A percentile compares a stretch with the other conserved stretches of the same genome.
phyloP scores from a whole-genome alignment of 2,888 invertebrate genomes.

The Gandaritis pyraliata region DNA sequence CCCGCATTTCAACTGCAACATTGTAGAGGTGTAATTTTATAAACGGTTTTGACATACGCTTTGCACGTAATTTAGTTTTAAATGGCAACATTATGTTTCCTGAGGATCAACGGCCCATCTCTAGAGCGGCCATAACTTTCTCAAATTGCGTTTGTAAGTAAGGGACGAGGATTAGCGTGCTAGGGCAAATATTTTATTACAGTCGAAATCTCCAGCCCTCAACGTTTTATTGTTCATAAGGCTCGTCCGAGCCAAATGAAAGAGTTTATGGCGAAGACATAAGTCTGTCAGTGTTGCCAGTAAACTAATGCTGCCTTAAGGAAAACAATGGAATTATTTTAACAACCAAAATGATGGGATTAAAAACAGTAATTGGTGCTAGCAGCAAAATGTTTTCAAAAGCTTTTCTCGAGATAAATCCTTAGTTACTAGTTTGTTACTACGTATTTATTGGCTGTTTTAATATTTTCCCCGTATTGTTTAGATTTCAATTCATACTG shows the following conservation, averaged over 20 bases:
- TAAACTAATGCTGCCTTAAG: conserved; percentile 53
- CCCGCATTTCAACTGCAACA: conserved; percentile 40
- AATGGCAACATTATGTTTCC: conserved; percentile 49
- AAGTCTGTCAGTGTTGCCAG: conserved; percentile 78
- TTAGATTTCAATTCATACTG: neutral
- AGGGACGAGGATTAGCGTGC: conserved; percentile 83
- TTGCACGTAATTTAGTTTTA: conserved; percentile 36
- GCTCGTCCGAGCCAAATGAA: conserved; percentile 84
- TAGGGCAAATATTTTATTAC: conserved; percentile 85
- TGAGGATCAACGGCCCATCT: conserved; percentile 52
- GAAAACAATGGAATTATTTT: conserved; percentile 1
- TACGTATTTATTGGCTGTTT: no score
- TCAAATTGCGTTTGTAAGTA: conserved; percentile 82
- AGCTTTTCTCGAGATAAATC: no score
- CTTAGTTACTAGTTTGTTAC: no score
- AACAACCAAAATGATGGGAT: neutral
- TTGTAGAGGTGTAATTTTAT: conserved; percentile 27
- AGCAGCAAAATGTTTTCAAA: no score
- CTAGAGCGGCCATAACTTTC: conserved; percentile 72
- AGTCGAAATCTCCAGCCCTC: conserved; percentile 84
- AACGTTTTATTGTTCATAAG: conserved; percentile 85
- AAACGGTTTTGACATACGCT: conserved; percentile 35
- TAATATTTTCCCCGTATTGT: no score
- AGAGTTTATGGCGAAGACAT: conserved; percentile 82
- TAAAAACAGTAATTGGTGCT: no score